Evolutionary conservation across 2,113 vertebrate genomes (phyloP).

Genomic region (Taurulus bubalis): DNA sequence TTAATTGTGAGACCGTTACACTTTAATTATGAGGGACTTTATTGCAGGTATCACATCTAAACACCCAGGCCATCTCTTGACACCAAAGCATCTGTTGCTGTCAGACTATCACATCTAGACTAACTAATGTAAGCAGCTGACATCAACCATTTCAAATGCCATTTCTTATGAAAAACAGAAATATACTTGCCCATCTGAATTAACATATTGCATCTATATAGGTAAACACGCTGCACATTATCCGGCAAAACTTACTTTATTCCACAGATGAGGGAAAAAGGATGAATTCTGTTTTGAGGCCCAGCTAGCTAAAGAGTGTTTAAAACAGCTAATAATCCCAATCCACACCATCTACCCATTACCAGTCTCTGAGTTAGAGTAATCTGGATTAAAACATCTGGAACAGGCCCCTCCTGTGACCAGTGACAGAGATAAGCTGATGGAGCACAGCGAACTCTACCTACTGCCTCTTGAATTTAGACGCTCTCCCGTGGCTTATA

Average conservation of each 20-base stretch:
- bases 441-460: constrained; percentile 13
- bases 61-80: not conserved
- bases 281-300: constrained; percentile 27
- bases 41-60: constrained; percentile 1
- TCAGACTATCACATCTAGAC: not conserved
- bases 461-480: constrained; percentile 17
- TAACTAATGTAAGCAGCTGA: not conserved
- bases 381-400: constrained; percentile 77
- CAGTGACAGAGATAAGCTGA: constrained; percentile 41
- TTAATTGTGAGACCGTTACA: not conserved
- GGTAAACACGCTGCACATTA: not conserved
- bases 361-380: constrained; percentile 55
- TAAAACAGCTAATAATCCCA: constrained; percentile 72
- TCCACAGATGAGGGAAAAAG: constrained; percentile 11
- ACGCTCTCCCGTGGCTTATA: not conserved
- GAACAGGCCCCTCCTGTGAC: constrained; percentile 38
- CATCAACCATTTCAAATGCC: not conserved
- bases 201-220: not conserved
- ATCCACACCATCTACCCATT: constrained; percentile 64
- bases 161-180: not conserved
- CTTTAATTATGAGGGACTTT: not conserved
- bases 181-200: not conserved
- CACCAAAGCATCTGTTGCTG: not conserved
- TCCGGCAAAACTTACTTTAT: not conserved
- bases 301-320: constrained; percentile 49